Conservation (phyloP, 1,140 invertebrate genomes). For the Atta texana region DNA sequence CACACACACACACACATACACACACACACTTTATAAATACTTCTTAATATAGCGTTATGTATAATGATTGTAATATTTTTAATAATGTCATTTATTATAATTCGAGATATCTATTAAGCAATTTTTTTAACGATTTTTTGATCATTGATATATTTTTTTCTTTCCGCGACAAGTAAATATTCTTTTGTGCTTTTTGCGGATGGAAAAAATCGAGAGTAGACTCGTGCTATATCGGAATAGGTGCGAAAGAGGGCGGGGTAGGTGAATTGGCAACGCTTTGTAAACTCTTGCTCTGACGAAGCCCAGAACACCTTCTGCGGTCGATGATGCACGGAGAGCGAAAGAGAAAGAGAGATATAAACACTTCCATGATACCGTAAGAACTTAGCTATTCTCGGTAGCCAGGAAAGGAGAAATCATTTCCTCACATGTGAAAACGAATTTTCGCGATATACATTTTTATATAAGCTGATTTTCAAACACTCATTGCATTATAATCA, state of each 20-base stretch:
- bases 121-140: background rate
- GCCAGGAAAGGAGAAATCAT: background rate
- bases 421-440: slow-evolving; percentile 35
- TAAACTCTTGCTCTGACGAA: slow-evolving; percentile 74
- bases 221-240: slow-evolving; percentile 25
- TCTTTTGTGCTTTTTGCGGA: background rate
- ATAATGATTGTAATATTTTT: background rate
- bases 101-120: background rate
- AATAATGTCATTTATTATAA: background rate
- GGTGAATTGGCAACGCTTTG: slow-evolving; percentile 47
- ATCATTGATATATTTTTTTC: background rate
- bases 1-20: no score
- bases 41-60: background rate
- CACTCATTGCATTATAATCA: background rate
- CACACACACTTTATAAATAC: background rate
- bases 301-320: slow-evolving; percentile 70
- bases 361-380: slow-evolving; percentile 40
- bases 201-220: background rate
- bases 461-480: no score
- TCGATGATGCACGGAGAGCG: background rate
- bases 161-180: background rate
- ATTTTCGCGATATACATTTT: background rate
- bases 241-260: slow-evolving; percentile 47
- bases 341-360: background rate
- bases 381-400: slow-evolving; percentile 57